Percentiles rank a stretch among this genome's conserved stretches.
Conservation (phyloP, 2,113 vertebrate genomes). For the Proteles cristata region DNA sequence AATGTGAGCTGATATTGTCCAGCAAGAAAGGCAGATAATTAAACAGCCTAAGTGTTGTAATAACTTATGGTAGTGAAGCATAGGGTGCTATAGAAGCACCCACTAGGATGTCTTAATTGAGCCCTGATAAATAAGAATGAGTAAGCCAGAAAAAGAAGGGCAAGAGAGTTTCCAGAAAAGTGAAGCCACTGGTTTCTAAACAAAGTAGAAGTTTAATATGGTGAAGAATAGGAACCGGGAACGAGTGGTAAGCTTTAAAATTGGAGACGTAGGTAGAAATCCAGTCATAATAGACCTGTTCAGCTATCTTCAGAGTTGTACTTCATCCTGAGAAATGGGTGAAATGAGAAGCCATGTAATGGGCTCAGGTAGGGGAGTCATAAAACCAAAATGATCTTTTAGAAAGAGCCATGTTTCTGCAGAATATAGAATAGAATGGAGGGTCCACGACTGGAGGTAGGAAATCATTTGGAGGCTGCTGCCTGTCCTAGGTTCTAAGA, state of each 20-base stretch:
- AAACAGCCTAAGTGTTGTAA: background rate
- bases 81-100: background rate
- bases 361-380: background rate
- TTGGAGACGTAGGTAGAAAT: background rate
- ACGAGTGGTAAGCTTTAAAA: background rate
- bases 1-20: no score
- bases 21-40: background rate
- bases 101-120: background rate
- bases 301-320: background rate
- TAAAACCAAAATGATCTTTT: background rate
- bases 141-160: background rate
- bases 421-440: background rate
- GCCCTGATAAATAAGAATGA: slow-evolving; percentile 2
- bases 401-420: background rate
- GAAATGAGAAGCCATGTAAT: background rate
- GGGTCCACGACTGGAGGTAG: background rate
- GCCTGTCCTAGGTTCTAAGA: background rate
- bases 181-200: background rate
- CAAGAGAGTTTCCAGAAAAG: background rate
- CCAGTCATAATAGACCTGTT: background rate
- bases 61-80: background rate
- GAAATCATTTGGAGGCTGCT: background rate
- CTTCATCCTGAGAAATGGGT: background rate
- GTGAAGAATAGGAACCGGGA: background rate
- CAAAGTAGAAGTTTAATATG: background rate